Percentiles rank a stretch among this genome's conserved stretches.
phyloP scores from a whole-genome alignment of 2,888 invertebrate species.

The Petrolisthes cinctipes region DNA sequence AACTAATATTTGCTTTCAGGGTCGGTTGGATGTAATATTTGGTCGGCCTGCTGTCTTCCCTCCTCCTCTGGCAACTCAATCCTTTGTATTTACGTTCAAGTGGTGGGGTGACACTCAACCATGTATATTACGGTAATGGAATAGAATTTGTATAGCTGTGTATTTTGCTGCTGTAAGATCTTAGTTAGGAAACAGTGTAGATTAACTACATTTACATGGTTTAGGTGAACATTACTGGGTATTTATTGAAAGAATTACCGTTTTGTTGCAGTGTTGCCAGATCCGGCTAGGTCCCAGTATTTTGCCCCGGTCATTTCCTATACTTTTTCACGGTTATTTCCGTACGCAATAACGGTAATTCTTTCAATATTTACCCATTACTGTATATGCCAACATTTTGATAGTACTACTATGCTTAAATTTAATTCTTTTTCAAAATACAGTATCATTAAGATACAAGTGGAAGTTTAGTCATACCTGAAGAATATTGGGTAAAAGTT shows the following conservation, averaged over 20 bases:
- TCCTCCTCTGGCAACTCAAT: slow-evolving; percentile 36
- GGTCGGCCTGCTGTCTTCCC: slow-evolving; percentile 47
- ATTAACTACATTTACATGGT: background rate
- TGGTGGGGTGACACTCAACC: slow-evolving; percentile 51
- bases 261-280: too few species aligned
- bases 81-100: slow-evolving; percentile 47
- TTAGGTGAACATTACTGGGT: background rate
- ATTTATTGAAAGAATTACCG: too few species aligned
- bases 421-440: background rate
- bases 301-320: too few species aligned
- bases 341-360: background rate
- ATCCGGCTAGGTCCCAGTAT: too few species aligned
- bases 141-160: background rate
- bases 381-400: background rate
- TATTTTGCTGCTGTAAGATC: background rate
- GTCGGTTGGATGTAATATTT: slow-evolving; percentile 53
- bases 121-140: slow-evolving; percentile 39
- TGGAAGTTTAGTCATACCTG: background rate
- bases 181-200: background rate
- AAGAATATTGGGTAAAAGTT: background rate
- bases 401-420: background rate
- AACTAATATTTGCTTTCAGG: slow-evolving; percentile 10
- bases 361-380: too few species aligned
- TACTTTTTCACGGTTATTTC: too few species aligned
- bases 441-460: background rate